These are phyloP conservation scores for Ceyx margarethae DNA, from an alignment of 2,113 vertebrate genomes.

Conservation along the genomic window DNA sequence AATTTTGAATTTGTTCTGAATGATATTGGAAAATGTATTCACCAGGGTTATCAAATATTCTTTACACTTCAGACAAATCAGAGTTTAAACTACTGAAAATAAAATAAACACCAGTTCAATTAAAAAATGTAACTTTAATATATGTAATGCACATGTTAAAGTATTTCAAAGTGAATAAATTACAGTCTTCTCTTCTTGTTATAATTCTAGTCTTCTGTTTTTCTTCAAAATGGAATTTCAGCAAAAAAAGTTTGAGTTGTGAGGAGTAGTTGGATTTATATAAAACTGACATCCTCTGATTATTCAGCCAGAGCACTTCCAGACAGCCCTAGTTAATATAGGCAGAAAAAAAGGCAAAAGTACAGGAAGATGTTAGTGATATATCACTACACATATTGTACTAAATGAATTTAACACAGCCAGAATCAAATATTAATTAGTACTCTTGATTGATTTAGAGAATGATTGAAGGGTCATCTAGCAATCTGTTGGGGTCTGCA, in stretches of 20 bases:
- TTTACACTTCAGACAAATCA: background rate
- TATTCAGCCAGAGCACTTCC: background rate
- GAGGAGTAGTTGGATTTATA: background rate
- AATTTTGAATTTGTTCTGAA: background rate
- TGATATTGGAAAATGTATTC: background rate
- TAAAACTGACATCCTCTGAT: background rate
- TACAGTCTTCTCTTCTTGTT: background rate
- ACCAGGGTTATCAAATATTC: background rate
- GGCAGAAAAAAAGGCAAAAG: background rate
- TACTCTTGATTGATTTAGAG: background rate
- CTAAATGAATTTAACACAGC: slow-evolving; percentile 2
- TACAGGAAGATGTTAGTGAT: background rate
- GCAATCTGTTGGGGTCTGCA: background rate
- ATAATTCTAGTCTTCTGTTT: background rate
- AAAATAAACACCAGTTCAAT: background rate
- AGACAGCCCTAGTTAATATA: background rate
- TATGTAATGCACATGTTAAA: background rate
- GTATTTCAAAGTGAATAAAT: background rate
- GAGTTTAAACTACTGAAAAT: background rate
- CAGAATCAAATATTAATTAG: background rate
- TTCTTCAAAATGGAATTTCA: background rate
- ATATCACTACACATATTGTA: background rate
- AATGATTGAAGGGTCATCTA: background rate
- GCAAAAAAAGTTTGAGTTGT: background rate
- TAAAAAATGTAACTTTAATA: background rate